Base-by-base conservation (phyloP, 1,140 invertebrate genomes). In the Polyergus mexicanus region DNA sequence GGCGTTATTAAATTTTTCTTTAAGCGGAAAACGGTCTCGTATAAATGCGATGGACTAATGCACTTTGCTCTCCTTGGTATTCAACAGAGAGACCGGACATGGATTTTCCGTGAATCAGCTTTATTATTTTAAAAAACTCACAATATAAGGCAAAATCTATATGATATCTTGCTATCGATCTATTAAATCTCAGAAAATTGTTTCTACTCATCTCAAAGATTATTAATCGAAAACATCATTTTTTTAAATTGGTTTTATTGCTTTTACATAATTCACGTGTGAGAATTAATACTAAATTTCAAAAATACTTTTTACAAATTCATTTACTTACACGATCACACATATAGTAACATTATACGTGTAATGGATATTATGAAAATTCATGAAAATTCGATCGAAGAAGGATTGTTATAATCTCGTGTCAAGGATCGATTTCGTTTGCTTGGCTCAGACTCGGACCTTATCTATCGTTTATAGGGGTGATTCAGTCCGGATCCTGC, bases 401-500 rank as follows among this genome's bases (percentile, higher is more conserved):
- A 65, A 75, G 16, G 22, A 41, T 11, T 35, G 32, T 80, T 11
- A 32, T 35, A 22, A 41, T 28, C 41, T 74, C 56, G 47, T 51
- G 69, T 62, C 62, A 54, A 77, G 66, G 71, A 86, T 86, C 84
- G 60, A 89, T 89, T 71, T 68, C 75, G 63, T 78, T 69, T 74
- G 54, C 56, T 56, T 58, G 84, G 51, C 71, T 65, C 65, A 80
- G 60, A 16, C 54, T 25, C 44, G 76, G 81, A 89, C 72, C 76
- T 90, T 88, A 88, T 90, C 88, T 90, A 86, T 90, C 88, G 84
- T 90, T 90, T 86, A 87, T 80, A 81, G 86, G 65, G 81, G 63
- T 89, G 92, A 90, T 91, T 93, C 86, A 75, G 75, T 90, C 88
- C 84, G 87, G 76, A 84, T 91, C 63, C 84, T 51, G 85, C 56